Base-by-base conservation (phyloP, 2,113 vertebrate genomes). In the Anthoscopus minutus region DNA sequence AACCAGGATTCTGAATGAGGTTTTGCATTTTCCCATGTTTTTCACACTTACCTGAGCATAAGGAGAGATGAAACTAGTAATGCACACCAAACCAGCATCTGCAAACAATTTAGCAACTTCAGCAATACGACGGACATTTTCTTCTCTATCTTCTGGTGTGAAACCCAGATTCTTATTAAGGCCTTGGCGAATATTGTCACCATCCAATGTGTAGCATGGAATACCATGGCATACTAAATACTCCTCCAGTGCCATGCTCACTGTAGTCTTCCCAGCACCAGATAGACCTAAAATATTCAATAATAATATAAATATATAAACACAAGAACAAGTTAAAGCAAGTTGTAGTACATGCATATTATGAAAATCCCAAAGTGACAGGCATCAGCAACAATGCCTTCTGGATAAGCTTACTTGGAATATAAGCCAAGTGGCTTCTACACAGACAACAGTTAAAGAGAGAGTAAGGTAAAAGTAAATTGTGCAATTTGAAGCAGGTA, bases 191-290 rank as follows among this genome's bases (percentile, higher is more conserved):
- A 99, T 99, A 87, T 99, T 99, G 98, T 99, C 99, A 31, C 99
- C 99, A 70, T 99, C 99, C 93, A 99, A 96, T 0, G 99, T 99
- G 96, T 99, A 99, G 97, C 99, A 99, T 0, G 99, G 99, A 81
- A 99, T 99, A 19, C 99, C 99, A 21, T 99, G 99, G 79, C 99
- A 99, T 20, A 99, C 99, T 82, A 99, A 97, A 88, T 99, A 99
- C 71, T 99, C 99, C 97, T 99, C 99, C 93, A 99, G 86, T 37
- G 99, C 99, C 99, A 99, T 99, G 98, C 99, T 99, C 70, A 99
- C 99, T 1, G 99, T 99, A 37, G 99, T 99, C 97, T 99, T 99
- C 30, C 99, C 99, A 51, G 99, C 99, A 58, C 99, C 99, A 18
- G 99, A 99, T 0, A 99, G 91, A 62, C 99, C 99, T 99, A 81